These are phyloP conservation scores for Lophius piscatorius DNA, from an alignment of 2,113 vertebrate species.

Conservation along the genomic window DNA sequence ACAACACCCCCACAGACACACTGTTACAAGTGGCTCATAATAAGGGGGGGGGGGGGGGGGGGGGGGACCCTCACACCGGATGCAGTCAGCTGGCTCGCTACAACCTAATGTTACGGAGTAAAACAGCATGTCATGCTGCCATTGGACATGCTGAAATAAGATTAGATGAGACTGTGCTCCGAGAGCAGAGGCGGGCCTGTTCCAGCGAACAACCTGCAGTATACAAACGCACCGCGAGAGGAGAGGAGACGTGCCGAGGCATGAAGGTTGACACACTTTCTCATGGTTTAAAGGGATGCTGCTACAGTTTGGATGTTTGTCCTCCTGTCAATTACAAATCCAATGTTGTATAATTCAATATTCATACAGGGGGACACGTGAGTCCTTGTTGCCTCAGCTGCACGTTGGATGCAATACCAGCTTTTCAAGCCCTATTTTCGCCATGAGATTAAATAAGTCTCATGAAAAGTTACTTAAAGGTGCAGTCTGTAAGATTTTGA, in stretches of 20 bases:
- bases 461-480: too few relatives aligned
- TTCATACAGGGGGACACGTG: neutral
- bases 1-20: slow-evolving; percentile 71
- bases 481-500: too few relatives aligned
- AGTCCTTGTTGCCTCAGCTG: too few relatives aligned
- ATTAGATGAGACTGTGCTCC: slow-evolving; percentile 81
- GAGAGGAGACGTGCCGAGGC: slow-evolving; percentile 38
- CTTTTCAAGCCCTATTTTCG: too few relatives aligned
- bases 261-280: slow-evolving; percentile 56
- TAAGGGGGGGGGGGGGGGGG: slow-evolving; percentile 59
- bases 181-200: slow-evolving; percentile 62
- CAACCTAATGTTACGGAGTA: slow-evolving; percentile 80
- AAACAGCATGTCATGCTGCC: slow-evolving; percentile 81
- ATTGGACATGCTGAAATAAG: slow-evolving; percentile 80
- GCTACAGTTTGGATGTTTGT: slow-evolving; percentile 16
- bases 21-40: slow-evolving; percentile 76
- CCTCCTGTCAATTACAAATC: slow-evolving; percentile 15
- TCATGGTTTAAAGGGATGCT: slow-evolving; percentile 12
- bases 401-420: too few relatives aligned
- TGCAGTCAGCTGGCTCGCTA: slow-evolving; percentile 75
- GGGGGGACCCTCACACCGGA: slow-evolving; percentile 65
- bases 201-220: slow-evolving; percentile 44
- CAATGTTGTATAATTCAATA: neutral
- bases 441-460: too few relatives aligned
- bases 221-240: slow-evolving; percentile 48